Percentiles rank a stretch among this genome's conserved stretches.
phyloP scores from a whole-genome alignment of 2,888 invertebrate genomes.

The Platycheirus rosarum region DNA sequence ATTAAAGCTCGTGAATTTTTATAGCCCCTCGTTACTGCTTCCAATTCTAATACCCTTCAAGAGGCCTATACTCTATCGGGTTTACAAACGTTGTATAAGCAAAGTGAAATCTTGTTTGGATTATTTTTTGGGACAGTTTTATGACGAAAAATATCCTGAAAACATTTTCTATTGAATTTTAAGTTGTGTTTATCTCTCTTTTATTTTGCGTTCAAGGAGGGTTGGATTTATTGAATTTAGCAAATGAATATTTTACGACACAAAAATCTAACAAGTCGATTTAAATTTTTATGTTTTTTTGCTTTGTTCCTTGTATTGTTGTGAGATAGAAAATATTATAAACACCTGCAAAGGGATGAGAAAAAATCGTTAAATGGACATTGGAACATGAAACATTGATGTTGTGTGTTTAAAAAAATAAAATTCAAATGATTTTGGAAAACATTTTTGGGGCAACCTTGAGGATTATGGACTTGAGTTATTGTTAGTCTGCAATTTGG shows the following conservation, averaged over 20 bases:
- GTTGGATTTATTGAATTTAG: conserved; percentile 50
- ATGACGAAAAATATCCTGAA: not conserved
- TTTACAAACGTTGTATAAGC: too few relatives aligned
- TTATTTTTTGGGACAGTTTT: conserved; percentile 9
- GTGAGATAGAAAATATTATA: not conserved
- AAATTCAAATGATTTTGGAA: too few relatives aligned
- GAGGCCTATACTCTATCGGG: too few relatives aligned
- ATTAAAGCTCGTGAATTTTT: conserved; percentile 13
- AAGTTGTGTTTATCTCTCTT: conserved; percentile 5
- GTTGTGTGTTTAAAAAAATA: too few relatives aligned
- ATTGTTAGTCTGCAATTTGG: too few relatives aligned
- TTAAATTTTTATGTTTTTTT: conserved; percentile 20
- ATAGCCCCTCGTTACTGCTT: not conserved
- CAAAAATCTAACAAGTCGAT: too few relatives aligned
- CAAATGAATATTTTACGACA: conserved; percentile 59
- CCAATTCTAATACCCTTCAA: too few relatives aligned
- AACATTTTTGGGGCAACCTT: too few relatives aligned
- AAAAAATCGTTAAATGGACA: too few relatives aligned
- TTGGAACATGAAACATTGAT: too few relatives aligned
- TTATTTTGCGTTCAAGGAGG: not conserved
- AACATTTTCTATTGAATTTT: conserved; percentile 25
- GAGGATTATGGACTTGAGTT: too few relatives aligned
- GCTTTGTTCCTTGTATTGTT: not conserved
- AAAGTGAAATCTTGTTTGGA: conserved; percentile 11
- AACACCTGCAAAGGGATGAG: too few relatives aligned